Base-by-base conservation (phyloP, 2,888 invertebrate species). In the Tryphoninae sp. region DNA sequence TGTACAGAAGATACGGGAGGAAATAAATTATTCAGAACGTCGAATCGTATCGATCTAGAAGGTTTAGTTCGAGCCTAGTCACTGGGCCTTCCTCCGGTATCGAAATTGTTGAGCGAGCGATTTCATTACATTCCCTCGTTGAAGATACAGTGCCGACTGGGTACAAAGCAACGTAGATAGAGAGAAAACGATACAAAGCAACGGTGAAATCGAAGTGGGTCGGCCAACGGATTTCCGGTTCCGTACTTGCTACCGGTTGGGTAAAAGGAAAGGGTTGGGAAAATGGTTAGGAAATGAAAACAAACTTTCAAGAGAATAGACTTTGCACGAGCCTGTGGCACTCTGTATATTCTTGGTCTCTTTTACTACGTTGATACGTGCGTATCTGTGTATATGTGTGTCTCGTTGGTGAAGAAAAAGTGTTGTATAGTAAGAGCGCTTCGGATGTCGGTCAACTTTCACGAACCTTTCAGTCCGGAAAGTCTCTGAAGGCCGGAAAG, bases 271-370 rank as follows among this genome's bases (percentile, higher is more conserved):
- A 51, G 65, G 51, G 2, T 59, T 71, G 9, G 11, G 42, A 55
- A 19, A 40, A 51, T 58, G 45, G 69, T 16, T n/a, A 68, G 81
- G 58, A 80, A 80, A 78, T 72, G 74, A 80, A 78, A 83, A 83
- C 51, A 65, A 78, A 78, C 78, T 83, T 69, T 42, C 64, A 65
- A 72, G 64, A 8, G 13, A 65, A 78, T 9, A 72, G 49, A 22
- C 49, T 23, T 58, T n/a, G 42, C 33, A 19, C 13, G 33, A 45
- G 16, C 8, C 33, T 16, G 51, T 16, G 13, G 11, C 11, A 33
- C 45, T 26, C 16, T 11, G 53, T 26, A n/a, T 6, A 13, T 3
- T n/a, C n/a, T 19, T 11, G 19, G 59, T 3, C 40, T 13, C 2
- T 45, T 45, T 13, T 45, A 45, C 45, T 45, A 9, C 13, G 45